These are phyloP conservation scores for Hippoglossus hippoglossus DNA, from an alignment of 2,797 vertebrate species.

Conservation along the genomic window DNA sequence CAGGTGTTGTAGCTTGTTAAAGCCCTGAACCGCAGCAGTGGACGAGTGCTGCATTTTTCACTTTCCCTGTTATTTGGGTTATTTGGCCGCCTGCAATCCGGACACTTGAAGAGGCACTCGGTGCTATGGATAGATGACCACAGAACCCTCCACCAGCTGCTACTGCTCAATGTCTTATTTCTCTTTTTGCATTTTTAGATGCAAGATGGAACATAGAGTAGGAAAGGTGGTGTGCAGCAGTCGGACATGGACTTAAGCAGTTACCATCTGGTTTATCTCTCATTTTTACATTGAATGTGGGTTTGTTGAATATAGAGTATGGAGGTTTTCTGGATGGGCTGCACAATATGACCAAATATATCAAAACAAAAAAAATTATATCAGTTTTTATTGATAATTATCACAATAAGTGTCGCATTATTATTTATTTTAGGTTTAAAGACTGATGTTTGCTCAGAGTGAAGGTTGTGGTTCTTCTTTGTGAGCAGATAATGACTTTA, in stretches of 20 bases:
- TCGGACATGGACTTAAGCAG: background rate
- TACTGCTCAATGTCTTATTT: conserved; percentile 25
- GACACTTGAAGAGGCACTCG: conserved; percentile 54
- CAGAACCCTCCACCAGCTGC: conserved; percentile 60
- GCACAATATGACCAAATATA: too few relatives aligned
- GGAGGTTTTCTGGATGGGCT: background rate
- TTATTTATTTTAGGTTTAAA: too few relatives aligned
- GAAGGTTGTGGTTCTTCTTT: too few relatives aligned
- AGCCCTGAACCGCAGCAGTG: conserved; percentile 37
- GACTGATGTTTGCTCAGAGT: too few relatives aligned
- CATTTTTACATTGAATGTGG: conserved; percentile 19
- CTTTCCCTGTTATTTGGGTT: conserved; percentile 55
- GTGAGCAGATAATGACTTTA: too few relatives aligned
- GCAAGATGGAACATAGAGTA: conserved; percentile 15
- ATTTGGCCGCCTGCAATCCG: conserved; percentile 57
- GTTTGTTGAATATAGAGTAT: conserved; percentile 12
- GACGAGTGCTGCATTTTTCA: conserved; percentile 57
- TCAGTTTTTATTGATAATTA: too few relatives aligned
- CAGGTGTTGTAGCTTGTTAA: conserved; percentile 56
- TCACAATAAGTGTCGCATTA: too few relatives aligned
- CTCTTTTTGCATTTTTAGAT: conserved; percentile 22
- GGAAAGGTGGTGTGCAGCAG: conserved; percentile 2
- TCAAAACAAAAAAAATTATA: too few relatives aligned
- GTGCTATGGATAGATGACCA: conserved; percentile 55
- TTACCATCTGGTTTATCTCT: conserved; percentile 10